A percentile compares a stretch with the other conserved stretches of the same genome.
Conservation (phyloP, 35 echinoderm and acorn worm species). For the Apostichopus parvimensis region DNA sequence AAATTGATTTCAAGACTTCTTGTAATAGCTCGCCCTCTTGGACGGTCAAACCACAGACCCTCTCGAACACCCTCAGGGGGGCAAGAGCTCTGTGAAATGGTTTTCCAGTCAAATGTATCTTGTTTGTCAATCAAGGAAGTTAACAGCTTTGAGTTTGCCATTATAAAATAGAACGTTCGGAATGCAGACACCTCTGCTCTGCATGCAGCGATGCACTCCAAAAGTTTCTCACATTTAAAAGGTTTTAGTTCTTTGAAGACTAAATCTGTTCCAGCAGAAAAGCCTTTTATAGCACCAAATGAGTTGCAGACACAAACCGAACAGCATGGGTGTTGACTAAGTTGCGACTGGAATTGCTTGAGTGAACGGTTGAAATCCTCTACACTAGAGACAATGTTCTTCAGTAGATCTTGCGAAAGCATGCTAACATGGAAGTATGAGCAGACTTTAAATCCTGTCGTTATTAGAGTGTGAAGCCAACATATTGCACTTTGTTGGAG, state of each 20-base stretch:
- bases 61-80: not conserved
- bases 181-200: conserved; percentile 54
- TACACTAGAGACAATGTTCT: conserved; percentile 75
- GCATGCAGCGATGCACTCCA: conserved; percentile 54
- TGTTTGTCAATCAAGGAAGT: conserved; percentile 40
- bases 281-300: conserved; percentile 17
- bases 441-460: conserved; percentile 72
- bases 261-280: not conserved
- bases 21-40: conserved; percentile 3
- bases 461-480: conserved; percentile 76
- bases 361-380: conserved; percentile 83
- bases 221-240: conserved; percentile 53
- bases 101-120: conserved; percentile 61
- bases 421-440: conserved; percentile 74
- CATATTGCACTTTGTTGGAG: conserved; percentile 74
- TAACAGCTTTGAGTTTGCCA: conserved; percentile 61
- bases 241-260: conserved; percentile 27
- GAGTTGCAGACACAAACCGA: conserved; percentile 24
- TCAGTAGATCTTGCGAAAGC: conserved; percentile 71
- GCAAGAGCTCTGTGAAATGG: not conserved
- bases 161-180: conserved; percentile 68
- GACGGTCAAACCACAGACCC: conserved; percentile 25
- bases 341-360: conserved; percentile 40
- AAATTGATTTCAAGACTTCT: conserved; percentile 44
- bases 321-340: conserved; percentile 32